Evolutionary conservation across 2,888 invertebrate genomes (phyloP).

Genomic region (Cephus runcator): DNA sequence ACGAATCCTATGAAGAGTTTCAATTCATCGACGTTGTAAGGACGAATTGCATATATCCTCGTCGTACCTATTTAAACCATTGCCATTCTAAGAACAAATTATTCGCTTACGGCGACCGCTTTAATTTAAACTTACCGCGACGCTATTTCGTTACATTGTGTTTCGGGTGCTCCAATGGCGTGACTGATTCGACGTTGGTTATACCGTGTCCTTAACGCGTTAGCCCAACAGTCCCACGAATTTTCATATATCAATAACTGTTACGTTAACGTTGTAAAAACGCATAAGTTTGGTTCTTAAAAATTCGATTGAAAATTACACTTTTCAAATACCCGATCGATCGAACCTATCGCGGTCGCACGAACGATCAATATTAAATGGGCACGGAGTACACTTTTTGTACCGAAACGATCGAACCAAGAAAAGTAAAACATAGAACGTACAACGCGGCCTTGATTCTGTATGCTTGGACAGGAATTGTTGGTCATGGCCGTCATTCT

Average conservation of each 20-base stretch:
- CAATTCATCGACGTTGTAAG: neutral
- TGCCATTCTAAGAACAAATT: neutral
- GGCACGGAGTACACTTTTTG: neutral
- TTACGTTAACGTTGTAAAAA: neutral
- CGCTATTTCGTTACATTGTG: neutral
- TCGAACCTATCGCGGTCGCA: neutral
- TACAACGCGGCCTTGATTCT: slow-evolving; percentile 2
- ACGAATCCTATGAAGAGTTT: neutral
- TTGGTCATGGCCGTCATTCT: slow-evolving; percentile 9
- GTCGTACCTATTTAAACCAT: neutral
- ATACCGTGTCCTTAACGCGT: neutral
- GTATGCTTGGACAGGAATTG: neutral
- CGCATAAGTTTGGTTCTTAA: neutral
- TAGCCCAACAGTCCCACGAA: neutral
- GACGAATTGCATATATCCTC: too few species aligned
- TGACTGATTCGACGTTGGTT: neutral
- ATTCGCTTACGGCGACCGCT: neutral
- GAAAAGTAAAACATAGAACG: slow-evolving; percentile 4
- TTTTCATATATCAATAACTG: neutral
- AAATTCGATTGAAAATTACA: neutral
- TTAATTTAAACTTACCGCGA: neutral
- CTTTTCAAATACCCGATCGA: neutral
- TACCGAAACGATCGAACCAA: neutral
- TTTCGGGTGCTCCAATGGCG: neutral
- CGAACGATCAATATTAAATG: neutral